A percentile compares a stretch with the other conserved stretches of the same genome.
Conservation (phyloP, 2,888 invertebrate species). For the Dicycla oo region DNA sequence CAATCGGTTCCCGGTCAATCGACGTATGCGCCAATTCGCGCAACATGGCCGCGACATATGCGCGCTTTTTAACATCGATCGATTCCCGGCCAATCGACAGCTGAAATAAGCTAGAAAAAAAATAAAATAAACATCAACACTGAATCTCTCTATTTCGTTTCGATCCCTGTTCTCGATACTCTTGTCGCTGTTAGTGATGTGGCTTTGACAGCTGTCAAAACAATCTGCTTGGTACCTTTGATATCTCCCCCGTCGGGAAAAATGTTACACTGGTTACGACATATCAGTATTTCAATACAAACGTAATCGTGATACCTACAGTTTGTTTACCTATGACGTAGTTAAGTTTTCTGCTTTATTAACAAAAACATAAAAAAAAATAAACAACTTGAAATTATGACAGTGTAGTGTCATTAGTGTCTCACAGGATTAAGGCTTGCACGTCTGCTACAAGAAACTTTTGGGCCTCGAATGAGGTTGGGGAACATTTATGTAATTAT, state of each 20-base stretch:
- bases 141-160: constrained; percentile 8
- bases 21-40: too few relatives aligned
- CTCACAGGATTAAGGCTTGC: background rate
- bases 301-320: background rate
- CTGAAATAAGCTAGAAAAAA: too few relatives aligned
- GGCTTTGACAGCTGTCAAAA: constrained; percentile 50
- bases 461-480: background rate
- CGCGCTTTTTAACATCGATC: too few relatives aligned
- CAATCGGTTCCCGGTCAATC: too few relatives aligned
- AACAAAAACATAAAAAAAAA: background rate
- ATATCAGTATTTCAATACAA: constrained; percentile 10
- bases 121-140: background rate
- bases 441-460: background rate
- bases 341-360: background rate
- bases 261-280: constrained; percentile 11
- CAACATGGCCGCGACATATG: too few relatives aligned
- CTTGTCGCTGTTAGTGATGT: constrained; percentile 24
- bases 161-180: constrained; percentile 1
- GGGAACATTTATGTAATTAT: background rate
- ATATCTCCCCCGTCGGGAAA: constrained; percentile 21
- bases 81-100: too few relatives aligned
- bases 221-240: constrained; percentile 7
- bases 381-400: background rate
- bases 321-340: constrained; percentile 1
- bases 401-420: background rate